Conservation (phyloP, 2,797 vertebrate species). For the Falco biarmicus region DNA sequence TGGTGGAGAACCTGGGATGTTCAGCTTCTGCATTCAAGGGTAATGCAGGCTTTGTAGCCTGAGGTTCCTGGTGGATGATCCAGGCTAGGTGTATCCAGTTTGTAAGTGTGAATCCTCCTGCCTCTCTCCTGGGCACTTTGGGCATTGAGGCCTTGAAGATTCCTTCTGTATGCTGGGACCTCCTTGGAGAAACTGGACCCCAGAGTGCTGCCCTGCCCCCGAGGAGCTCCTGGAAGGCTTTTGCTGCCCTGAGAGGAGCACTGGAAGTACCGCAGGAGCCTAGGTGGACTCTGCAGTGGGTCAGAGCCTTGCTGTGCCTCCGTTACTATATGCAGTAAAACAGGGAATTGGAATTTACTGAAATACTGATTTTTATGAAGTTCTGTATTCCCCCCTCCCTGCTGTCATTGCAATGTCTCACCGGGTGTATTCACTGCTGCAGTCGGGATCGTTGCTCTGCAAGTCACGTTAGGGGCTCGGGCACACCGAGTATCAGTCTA, state of each 20-base stretch:
- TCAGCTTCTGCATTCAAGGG: background rate
- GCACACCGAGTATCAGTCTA: accelerated
- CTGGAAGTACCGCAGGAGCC: background rate
- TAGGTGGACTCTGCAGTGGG: background rate
- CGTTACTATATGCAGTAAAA: background rate
- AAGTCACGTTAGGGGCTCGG: background rate
- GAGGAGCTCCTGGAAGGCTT: background rate
- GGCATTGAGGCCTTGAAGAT: background rate
- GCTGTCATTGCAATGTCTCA: background rate
- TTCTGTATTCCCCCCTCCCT: background rate
- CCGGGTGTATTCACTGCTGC: background rate
- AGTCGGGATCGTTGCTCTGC: background rate
- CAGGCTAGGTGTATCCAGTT: background rate
- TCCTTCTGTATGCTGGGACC: background rate
- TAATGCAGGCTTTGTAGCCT: background rate
- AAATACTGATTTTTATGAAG: no score
- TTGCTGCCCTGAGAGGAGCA: background rate
- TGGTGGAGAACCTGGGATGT: background rate
- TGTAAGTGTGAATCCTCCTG: background rate
- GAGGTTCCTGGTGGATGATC: background rate
- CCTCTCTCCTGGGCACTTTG: background rate
- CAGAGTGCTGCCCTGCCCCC: background rate
- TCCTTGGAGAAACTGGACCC: background rate
- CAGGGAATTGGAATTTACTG: background rate
- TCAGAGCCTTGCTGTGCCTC: background rate